phyloP scores from a whole-genome alignment of 2,888 invertebrate species.

The Diadromus collaris region DNA sequence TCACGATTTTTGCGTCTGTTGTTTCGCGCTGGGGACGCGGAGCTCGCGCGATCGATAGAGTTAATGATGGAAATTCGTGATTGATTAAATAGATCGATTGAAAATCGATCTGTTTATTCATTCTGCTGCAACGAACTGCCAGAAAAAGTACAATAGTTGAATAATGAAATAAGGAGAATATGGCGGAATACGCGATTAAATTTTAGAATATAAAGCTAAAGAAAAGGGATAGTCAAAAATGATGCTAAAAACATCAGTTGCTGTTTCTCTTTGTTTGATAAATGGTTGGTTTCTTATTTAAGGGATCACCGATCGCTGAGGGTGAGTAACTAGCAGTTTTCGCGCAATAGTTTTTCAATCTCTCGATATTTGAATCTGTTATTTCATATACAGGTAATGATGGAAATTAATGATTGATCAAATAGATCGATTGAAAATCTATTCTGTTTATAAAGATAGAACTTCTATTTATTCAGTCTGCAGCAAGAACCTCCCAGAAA shows the following conservation, averaged over 20 bases:
- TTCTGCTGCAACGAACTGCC: too few species aligned
- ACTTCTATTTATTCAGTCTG: too few species aligned
- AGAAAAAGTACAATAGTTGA: too few species aligned
- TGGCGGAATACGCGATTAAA: too few species aligned
- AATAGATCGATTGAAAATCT: not conserved
- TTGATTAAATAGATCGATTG: not conserved
- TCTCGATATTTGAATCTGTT: slow-evolving; percentile 52
- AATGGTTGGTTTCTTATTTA: too few species aligned
- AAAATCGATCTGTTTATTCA: not conserved
- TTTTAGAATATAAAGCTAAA: not conserved
- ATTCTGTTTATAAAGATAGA: too few species aligned
- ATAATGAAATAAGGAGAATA: too few species aligned
- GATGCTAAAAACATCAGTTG: not conserved
- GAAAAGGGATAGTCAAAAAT: not conserved
- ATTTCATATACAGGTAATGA: slow-evolving; percentile 31
- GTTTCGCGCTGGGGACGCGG: slow-evolving; percentile 29
- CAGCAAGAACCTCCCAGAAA: too few species aligned
- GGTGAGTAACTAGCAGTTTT: too few species aligned
- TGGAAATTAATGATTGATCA: not conserved
- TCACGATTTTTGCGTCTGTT: slow-evolving; percentile 53
- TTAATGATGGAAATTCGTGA: not conserved
- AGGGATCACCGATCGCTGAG: too few species aligned
- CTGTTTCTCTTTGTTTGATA: too few species aligned
- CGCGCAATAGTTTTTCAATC: slow-evolving; percentile 58
- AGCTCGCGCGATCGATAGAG: slow-evolving; percentile 5